A percentile compares a stretch with the other conserved stretches of the same genome.
These are phyloP conservation scores for Dendroctonus ponderosae DNA, from an alignment of 1,140 invertebrate species.

Conservation along the genomic window DNA sequence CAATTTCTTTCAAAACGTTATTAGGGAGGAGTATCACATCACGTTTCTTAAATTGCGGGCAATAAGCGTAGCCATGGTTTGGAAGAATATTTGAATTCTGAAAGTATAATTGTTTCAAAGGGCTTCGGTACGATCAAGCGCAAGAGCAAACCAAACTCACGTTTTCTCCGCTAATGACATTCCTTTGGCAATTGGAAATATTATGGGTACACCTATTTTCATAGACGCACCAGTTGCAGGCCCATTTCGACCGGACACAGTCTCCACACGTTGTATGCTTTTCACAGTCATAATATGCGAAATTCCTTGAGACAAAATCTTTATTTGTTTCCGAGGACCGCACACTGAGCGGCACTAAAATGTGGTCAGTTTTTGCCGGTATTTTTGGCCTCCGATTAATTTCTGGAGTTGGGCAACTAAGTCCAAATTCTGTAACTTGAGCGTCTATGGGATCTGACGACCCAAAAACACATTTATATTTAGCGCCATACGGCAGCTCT, in stretches of 20 bases:
- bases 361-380: conserved; percentile 78
- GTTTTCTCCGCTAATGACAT: conserved; percentile 81
- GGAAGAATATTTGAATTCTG: conserved; percentile 71
- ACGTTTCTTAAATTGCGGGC: conserved; percentile 74
- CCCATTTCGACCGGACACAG: conserved; percentile 86
- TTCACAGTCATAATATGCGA: conserved; percentile 93
- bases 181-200: conserved; percentile 73
- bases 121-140: no score
- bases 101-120: conserved; percentile 31
- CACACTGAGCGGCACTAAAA: conserved; percentile 88
- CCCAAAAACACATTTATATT: conserved; percentile 93
- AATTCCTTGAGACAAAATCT: conserved; percentile 90
- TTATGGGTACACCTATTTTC: conserved; percentile 93
- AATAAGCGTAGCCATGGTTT: conserved; percentile 73
- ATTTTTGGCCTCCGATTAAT: conserved; percentile 76
- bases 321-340: conserved; percentile 91
- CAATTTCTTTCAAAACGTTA: conserved; percentile 84
- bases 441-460: conserved; percentile 83
- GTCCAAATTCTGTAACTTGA: conserved; percentile 72
- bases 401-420: conserved; percentile 83
- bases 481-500: conserved; percentile 81
- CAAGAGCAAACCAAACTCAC: conserved; percentile 52
- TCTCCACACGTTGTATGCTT: conserved; percentile 81
- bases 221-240: conserved; percentile 95
- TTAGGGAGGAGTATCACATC: conserved; percentile 75